Evolutionary conservation across 2,797 vertebrate genomes (phyloP).

Genomic region (Cottoperca gobio): DNA sequence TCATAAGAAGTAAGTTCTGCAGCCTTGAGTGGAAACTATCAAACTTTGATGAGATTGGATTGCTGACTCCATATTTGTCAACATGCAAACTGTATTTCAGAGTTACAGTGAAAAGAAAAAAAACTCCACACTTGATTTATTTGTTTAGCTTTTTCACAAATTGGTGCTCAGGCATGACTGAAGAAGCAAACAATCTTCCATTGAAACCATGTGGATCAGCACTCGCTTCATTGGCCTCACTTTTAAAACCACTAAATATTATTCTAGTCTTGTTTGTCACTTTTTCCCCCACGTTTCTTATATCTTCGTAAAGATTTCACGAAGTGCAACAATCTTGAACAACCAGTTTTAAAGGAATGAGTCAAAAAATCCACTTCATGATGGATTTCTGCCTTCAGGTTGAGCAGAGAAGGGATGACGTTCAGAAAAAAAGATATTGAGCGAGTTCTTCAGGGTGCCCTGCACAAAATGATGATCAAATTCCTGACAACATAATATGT

Average conservation of each 20-base stretch:
- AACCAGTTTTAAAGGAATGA: constrained; percentile 16
- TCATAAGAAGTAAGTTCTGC: constrained; percentile 86
- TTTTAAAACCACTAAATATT: background rate
- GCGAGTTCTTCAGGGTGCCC: background rate
- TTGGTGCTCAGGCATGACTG: background rate
- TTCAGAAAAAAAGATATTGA: background rate
- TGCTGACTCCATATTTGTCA: background rate
- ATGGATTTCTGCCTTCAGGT: background rate
- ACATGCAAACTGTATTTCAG: background rate
- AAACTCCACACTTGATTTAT: background rate
- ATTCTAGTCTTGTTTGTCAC: background rate
- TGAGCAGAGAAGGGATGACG: background rate
- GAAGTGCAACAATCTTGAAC: constrained; percentile 16
- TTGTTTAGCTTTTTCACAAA: constrained; percentile 23
- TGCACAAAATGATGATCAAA: constrained; percentile 14
- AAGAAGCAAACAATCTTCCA: background rate
- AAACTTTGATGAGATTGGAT: background rate
- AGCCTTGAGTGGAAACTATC: background rate
- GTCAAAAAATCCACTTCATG: constrained; percentile 10
- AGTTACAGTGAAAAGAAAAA: background rate
- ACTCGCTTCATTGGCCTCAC: background rate
- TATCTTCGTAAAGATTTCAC: background rate
- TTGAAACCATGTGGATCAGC: background rate
- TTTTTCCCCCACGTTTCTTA: too few species aligned
- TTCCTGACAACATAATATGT: constrained; percentile 34